Conservation (phyloP, 2,888 invertebrate species). For the Agriopis marginaria region DNA sequence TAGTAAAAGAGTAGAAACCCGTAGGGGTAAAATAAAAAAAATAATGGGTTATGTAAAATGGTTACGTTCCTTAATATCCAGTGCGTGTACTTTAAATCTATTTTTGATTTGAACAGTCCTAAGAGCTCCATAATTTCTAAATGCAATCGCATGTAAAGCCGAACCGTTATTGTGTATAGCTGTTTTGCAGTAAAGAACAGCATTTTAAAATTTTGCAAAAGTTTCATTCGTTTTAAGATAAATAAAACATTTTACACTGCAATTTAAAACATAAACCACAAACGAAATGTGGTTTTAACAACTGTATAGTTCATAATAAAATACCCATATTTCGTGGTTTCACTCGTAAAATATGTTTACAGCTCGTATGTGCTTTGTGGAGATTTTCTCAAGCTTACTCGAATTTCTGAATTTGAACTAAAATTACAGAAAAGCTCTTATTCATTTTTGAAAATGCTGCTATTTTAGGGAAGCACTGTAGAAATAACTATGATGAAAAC, state of each 20-base stretch:
- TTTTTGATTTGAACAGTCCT: too few species aligned
- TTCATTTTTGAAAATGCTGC: background rate
- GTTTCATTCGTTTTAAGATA: slow-evolving; percentile 5
- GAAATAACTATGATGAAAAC: too few species aligned
- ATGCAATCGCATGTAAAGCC: too few species aligned
- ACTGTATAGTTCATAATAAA: slow-evolving; percentile 15
- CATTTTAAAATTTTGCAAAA: background rate
- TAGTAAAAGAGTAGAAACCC: too few species aligned
- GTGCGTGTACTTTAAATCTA: too few species aligned
- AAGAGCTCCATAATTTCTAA: too few species aligned
- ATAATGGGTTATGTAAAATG: too few species aligned
- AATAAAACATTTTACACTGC: slow-evolving; percentile 18
- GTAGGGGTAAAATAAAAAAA: too few species aligned
- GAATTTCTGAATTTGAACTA: background rate
- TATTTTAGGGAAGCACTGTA: too few species aligned
- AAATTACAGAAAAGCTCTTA: background rate
- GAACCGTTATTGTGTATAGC: too few species aligned
- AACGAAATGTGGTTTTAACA: slow-evolving; percentile 18
- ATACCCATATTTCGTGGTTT: slow-evolving; percentile 12
- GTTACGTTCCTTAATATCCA: too few species aligned
- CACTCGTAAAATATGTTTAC: slow-evolving; percentile 18
- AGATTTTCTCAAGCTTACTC: background rate
- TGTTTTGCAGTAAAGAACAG: too few species aligned
- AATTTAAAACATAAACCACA: slow-evolving; percentile 17
- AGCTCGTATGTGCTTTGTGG: slow-evolving; percentile 9